These are phyloP conservation scores for Montipora sp. DNA, from an alignment of 64 coral and sea anemone genomes.

Conservation along the genomic window DNA sequence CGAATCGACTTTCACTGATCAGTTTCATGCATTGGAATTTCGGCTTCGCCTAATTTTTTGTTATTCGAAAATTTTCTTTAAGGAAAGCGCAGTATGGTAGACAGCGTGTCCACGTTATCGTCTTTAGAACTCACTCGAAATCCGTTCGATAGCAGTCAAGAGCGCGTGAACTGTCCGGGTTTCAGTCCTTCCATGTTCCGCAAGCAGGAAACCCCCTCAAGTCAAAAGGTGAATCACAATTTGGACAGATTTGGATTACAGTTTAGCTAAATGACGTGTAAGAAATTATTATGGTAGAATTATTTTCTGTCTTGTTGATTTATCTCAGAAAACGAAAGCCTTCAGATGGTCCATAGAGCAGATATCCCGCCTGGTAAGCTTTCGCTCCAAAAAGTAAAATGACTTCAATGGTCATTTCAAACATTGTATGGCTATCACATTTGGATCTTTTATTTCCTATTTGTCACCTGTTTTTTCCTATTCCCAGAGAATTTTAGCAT, in stretches of 20 bases:
- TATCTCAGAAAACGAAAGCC: constrained; percentile 72
- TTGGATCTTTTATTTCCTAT: too few relatives aligned
- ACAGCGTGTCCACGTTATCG: constrained; percentile 76
- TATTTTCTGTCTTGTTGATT: neutral
- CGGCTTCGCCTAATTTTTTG: neutral
- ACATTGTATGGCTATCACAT: too few relatives aligned
- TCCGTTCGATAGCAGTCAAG: constrained; percentile 90
- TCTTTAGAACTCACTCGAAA: constrained; percentile 88
- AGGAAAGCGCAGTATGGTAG: constrained; percentile 54
- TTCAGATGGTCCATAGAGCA: constrained; percentile 98
- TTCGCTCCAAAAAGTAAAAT: neutral
- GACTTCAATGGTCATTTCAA: too few relatives aligned
- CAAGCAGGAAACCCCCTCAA: constrained; percentile 79
- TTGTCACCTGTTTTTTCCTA: too few relatives aligned
- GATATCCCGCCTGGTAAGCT: constrained; percentile 94
- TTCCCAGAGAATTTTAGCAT: too few relatives aligned
- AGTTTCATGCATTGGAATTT: constrained; percentile 11
- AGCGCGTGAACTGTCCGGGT: constrained; percentile 80
- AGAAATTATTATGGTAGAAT: too few relatives aligned
- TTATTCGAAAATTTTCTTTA: neutral
- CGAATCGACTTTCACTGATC: neutral
- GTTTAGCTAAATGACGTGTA: too few relatives aligned
- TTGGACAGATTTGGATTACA: neutral
- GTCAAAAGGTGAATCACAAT: constrained; percentile 72
- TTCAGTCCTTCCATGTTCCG: constrained; percentile 98